These are phyloP conservation scores for Siphamia tubifer DNA, from an alignment of 2,113 vertebrate species.

Conservation along the genomic window DNA sequence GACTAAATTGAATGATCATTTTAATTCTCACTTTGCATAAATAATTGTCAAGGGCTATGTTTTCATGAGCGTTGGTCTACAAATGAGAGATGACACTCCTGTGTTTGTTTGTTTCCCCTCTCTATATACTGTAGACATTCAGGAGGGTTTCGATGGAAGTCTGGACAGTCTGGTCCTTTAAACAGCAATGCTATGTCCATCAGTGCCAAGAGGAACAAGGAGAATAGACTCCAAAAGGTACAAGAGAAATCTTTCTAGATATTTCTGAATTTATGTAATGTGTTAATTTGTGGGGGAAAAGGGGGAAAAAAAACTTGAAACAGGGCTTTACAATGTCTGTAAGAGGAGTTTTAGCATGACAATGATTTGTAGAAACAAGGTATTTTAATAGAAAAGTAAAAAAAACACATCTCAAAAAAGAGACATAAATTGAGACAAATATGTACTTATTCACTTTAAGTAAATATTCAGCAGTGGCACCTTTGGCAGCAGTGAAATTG, in stretches of 20 bases:
- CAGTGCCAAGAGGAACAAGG: constrained; percentile 67
- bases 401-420: no score
- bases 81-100: neutral
- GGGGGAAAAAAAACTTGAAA: neutral
- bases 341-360: neutral
- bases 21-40: neutral
- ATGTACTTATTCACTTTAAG: no score
- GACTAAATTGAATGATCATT: neutral
- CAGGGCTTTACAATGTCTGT: neutral
- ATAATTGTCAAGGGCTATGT: neutral
- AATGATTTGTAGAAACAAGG: no score
- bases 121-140: constrained; percentile 76
- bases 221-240: constrained; percentile 81
- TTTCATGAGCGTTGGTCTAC: neutral
- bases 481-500: no score
- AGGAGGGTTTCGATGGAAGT: constrained; percentile 83
- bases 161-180: constrained; percentile 73
- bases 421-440: no score
- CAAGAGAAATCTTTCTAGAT: neutral
- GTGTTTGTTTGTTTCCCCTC: neutral
- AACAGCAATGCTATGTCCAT: constrained; percentile 36
- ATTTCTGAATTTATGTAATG: neutral
- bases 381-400: no score
- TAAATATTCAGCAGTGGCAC: no score
- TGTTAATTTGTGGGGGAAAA: neutral